Conservation (phyloP, 1,140 invertebrate species). For the Pachypsylla venusta region DNA sequence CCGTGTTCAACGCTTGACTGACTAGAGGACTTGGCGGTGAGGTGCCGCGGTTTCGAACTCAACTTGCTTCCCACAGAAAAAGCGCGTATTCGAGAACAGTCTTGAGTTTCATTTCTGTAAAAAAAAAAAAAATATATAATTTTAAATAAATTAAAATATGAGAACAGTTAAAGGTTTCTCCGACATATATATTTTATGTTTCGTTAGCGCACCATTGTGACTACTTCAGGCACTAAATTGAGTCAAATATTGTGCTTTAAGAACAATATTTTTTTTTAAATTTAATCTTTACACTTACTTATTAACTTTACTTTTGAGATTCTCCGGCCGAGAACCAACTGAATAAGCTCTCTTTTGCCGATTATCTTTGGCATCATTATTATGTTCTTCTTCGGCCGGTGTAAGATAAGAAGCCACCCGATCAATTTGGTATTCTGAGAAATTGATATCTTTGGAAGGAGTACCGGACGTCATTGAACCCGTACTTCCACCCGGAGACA, state of each 20-base stretch:
- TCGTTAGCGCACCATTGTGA: too few species aligned
- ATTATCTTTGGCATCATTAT: constrained; percentile 38
- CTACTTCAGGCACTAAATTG: too few species aligned
- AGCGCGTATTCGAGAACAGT: constrained; percentile 38
- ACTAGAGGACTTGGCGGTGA: constrained; percentile 34
- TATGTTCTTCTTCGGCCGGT: constrained; percentile 42
- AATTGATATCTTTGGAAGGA: constrained; percentile 42
- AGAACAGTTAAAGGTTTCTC: too few species aligned
- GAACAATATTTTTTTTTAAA: too few species aligned
- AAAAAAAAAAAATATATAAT: constrained; percentile 9
- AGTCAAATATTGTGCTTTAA: too few species aligned
- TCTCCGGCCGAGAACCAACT: constrained; percentile 61
- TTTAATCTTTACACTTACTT: too few species aligned
- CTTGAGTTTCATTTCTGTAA: constrained; percentile 24
- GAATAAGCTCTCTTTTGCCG: constrained; percentile 67
- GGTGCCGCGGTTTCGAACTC: constrained; percentile 9
- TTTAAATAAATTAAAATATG: too few species aligned
- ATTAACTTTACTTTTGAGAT: constrained; percentile 20
- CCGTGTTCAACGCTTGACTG: constrained; percentile 48
- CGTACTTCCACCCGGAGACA: constrained; percentile 40
- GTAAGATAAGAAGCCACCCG: constrained; percentile 47
- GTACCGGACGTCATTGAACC: constrained; percentile 59
- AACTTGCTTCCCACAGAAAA: constrained; percentile 44
- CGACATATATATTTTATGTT: too few species aligned
- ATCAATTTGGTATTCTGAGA: constrained; percentile 47